Base-by-base conservation (phyloP, 1,140 invertebrate species). In the Oedothorax gibbosus region DNA sequence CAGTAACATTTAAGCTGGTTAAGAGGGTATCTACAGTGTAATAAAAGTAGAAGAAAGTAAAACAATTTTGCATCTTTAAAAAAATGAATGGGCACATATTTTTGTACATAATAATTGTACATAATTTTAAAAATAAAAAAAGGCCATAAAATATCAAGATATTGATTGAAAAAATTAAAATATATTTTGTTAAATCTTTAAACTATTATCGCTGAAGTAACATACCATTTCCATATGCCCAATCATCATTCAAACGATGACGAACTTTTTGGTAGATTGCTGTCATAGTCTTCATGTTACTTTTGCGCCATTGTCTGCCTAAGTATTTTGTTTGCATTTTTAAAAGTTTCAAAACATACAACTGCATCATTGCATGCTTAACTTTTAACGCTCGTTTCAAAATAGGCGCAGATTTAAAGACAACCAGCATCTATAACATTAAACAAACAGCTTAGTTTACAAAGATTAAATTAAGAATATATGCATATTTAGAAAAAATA, bases 291-390 rank as follows among this genome's bases (percentile, higher is more conserved):
- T 99, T 99, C 98, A 99, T 99, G 90, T 99, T 99, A 0, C 96
- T 96, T 91, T 99, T 99, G 7, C 99, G 93, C 99, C 99, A 99
- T 88, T 99, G 98, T 21, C 99, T 91, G 0, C 99, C 99, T 85
- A 99, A 93, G 91, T 99, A 99, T 90, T 99, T 99, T 0, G 98
- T 99, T 92, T 99, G 99, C 97, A 99, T 99, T 92, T 99, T 99
- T 0, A 99, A 90, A 54, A 99, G 91, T 90, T 99, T 99, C 64
- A 99, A 92, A 8, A 99, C 96, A 90, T 99, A 99, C 76, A 99
- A 92, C 91, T 99, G 99, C 93, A 99, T 97, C 93, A 99, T 96
- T 2, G 97, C 96, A 91, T 99, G 97, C 77, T 96, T 93, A 0
- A 98, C 92, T 93, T 98, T 98, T 11, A 99, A 91, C 9, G 97